Evolutionary conservation across 2,113 vertebrate species (phyloP).

Genomic region (Chroicocephalus ridibundus): DNA sequence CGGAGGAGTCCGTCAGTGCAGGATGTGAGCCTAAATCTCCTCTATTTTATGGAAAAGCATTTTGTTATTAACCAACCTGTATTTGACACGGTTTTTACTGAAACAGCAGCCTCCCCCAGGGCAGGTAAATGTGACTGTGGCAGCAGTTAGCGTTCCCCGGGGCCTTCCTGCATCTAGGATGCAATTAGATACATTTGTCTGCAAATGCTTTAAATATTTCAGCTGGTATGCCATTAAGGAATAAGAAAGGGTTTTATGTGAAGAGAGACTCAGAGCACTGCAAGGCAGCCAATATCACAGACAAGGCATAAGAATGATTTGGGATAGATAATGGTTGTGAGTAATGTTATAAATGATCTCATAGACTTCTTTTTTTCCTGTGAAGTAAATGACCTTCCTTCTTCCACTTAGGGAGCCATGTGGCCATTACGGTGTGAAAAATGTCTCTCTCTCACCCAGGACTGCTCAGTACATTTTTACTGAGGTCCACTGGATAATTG

Average conservation of each 20-base stretch:
- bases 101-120: constrained; percentile 31
- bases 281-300: constrained; percentile 58
- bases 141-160: background rate
- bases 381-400: constrained; percentile 62
- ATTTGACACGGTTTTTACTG: constrained; percentile 21
- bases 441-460: constrained; percentile 28
- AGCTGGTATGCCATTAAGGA: constrained; percentile 61
- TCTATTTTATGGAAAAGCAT: constrained; percentile 1
- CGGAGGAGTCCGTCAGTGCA: background rate
- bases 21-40: background rate
- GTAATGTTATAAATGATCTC: constrained; percentile 70
- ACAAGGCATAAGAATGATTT: constrained; percentile 61
- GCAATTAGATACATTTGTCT: constrained; percentile 62
- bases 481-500: constrained; percentile 29
- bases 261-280: constrained; percentile 41
- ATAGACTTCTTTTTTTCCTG: constrained; percentile 26
- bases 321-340: constrained; percentile 64
- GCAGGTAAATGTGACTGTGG: constrained; percentile 52
- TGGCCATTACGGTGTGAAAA: constrained; percentile 53
- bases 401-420: constrained; percentile 29
- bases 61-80: constrained; percentile 45
- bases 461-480: constrained; percentile 30
- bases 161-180: constrained; percentile 33
- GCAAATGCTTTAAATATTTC: constrained; percentile 66
- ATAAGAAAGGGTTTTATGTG: constrained; percentile 50